Evolutionary conservation across 2,888 invertebrate genomes (phyloP).

Genomic region (Arrhopalites spinosus): DNA sequence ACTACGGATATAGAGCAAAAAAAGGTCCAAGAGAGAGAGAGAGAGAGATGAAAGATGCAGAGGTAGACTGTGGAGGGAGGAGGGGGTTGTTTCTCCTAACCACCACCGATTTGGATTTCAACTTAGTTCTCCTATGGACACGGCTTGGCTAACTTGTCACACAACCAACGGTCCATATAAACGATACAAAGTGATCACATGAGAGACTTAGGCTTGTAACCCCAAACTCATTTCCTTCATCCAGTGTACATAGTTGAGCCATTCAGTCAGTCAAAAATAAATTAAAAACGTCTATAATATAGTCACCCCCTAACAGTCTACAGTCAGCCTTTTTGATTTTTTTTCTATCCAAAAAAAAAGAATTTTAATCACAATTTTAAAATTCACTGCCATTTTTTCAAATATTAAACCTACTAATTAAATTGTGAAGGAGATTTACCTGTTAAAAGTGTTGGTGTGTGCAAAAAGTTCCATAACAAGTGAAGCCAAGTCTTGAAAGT

Average conservation of each 20-base stretch:
- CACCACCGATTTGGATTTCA: slow-evolving; percentile 30
- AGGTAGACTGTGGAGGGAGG: neutral
- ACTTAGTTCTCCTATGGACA: slow-evolving; percentile 38
- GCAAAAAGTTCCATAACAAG: no score
- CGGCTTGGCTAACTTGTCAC: slow-evolving; percentile 36
- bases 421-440: no score
- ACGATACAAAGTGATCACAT: neutral
- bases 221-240: neutral
- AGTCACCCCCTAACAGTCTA: no score
- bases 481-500: no score
- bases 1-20: neutral
- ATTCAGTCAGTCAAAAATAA: neutral
- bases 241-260: slow-evolving; percentile 2
- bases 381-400: no score
- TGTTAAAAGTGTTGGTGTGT: no score
- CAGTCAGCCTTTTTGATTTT: no score
- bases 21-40: neutral
- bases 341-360: no score
- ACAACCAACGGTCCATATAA: neutral
- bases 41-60: neutral
- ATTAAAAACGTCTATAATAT: no score
- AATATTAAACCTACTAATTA: no score
- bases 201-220: neutral
- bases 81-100: neutral
- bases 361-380: no score